Percentiles rank a stretch among this genome's conserved stretches.
These are phyloP conservation scores for Cylloceria caligata DNA, from an alignment of 2,888 invertebrate genomes.

Conservation along the genomic window DNA sequence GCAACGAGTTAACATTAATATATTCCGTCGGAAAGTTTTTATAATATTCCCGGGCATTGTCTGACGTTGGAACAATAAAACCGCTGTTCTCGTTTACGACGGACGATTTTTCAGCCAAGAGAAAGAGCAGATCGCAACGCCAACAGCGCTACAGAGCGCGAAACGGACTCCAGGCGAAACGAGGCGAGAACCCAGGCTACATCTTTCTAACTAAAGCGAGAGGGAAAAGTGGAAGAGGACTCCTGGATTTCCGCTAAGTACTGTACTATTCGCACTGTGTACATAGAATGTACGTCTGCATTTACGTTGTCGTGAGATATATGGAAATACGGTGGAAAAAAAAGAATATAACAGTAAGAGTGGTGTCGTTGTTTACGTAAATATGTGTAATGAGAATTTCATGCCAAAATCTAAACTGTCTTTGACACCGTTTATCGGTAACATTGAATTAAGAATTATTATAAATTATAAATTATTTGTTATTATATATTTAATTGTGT, in stretches of 20 bases:
- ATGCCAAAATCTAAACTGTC: neutral
- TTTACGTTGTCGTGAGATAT: conserved; percentile 50
- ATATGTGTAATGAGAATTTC: neutral
- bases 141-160: conserved; percentile 51
- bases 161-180: conserved; percentile 48
- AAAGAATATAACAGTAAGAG: conserved; percentile 39
- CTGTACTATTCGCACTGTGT: conserved; percentile 8
- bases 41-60: conserved; percentile 84
- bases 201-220: neutral
- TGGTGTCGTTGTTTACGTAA: conserved; percentile 25
- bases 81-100: conserved; percentile 83
- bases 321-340: conserved; percentile 32
- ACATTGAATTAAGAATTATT: neutral
- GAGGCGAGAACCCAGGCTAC: conserved; percentile 40
- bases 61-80: conserved; percentile 83
- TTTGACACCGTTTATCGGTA: neutral
- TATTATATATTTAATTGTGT: too few species aligned
- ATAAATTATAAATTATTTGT: neutral
- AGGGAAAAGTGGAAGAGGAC: neutral
- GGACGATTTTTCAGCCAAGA: conserved; percentile 82
- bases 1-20: conserved; percentile 84
- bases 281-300: conserved; percentile 5
- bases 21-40: conserved; percentile 84
- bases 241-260: conserved; percentile 29
- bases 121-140: conserved; percentile 41